Evolutionary conservation across 2,797 vertebrate genomes (phyloP).

Genomic region (Furcifer pardalis): DNA sequence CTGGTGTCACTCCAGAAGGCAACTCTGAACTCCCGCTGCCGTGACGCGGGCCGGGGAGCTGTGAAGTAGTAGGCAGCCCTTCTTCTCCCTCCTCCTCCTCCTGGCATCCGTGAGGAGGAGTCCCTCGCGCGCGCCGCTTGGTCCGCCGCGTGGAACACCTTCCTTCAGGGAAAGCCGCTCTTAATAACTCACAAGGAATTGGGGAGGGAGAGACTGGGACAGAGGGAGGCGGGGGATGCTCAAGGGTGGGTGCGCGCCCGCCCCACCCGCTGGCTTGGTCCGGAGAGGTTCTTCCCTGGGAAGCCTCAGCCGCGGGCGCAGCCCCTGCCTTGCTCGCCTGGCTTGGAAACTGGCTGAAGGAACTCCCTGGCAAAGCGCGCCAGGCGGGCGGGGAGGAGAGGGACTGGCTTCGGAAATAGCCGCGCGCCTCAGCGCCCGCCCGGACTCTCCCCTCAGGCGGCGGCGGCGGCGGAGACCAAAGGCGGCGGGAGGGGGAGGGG

Average conservation of each 20-base stretch:
- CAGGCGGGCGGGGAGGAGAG: background rate
- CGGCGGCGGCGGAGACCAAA: background rate
- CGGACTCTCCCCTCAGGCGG: background rate
- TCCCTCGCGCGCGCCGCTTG: no score
- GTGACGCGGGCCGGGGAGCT: no score
- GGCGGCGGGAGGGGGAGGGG: background rate
- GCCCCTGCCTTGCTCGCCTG: background rate
- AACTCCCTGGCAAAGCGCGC: background rate
- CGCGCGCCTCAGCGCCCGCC: background rate
- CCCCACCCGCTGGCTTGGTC: background rate
- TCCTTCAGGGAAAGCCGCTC: background rate
- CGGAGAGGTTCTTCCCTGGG: no score
- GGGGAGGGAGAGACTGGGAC: no score
- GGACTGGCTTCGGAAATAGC: constrained; percentile 36
- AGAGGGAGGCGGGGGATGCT: fast-evolving
- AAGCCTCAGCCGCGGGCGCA: background rate
- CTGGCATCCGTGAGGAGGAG: no score
- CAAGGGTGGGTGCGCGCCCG: no score
- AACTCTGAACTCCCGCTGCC: background rate
- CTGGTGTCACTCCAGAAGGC: constrained; percentile 25
- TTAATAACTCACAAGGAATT: no score
- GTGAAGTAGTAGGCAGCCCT: no score
- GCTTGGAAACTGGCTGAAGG: background rate
- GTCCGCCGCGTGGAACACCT: no score
- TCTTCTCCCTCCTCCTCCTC: no score